Base-by-base conservation (phyloP, 2,888 invertebrate genomes). In the Caradrina clavipalpis region DNA sequence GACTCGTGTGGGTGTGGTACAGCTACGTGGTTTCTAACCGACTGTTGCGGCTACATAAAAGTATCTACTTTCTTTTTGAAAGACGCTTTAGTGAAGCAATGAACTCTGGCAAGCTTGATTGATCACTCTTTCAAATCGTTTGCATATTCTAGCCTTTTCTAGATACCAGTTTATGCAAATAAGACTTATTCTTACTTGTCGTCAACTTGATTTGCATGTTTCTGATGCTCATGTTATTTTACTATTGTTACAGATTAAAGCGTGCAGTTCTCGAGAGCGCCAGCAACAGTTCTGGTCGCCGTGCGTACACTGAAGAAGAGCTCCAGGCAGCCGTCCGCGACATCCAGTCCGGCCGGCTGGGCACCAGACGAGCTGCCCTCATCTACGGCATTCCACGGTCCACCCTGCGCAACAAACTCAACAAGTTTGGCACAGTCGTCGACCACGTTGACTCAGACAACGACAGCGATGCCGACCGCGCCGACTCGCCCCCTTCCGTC, bases 371-470 rank as follows among this genome's bases (percentile, higher is more conserved):
- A 71, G 99, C 99, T 11, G 98, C 99, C 63, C 98, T 98, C 65
- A 98, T 99, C 86, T 99, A 99, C 94, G 99, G 99, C 86, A 99
- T 99, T 90, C 99, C 99, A 10, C 97, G 99, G 80, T 99, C 99
- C 81, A 99, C 99, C 35, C 97, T 99, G 61, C 97, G 99, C 77
- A 99, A 99, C 96, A 99, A 99, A 96, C 98, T 98, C 90, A 98
- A 98, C 96, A 98, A 98, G 93, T 91, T 92, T 73, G 95, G 95
- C 61, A 96, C 98, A 88, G 96, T 97, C 68, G 95, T 97, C 93
- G 98, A 98, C 86, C 96, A 97, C 61, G 96, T 97, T 83, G 97
- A 98, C 88, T 97, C 92, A 92, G 97, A 96, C 90, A 92, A 89
- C 21, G 95, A 95, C 87, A 93, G 92, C 81, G 95, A 95, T 66